Base-by-base conservation (phyloP, 2,888 invertebrate genomes). In the Mongoloraphidia duomilia region DNA sequence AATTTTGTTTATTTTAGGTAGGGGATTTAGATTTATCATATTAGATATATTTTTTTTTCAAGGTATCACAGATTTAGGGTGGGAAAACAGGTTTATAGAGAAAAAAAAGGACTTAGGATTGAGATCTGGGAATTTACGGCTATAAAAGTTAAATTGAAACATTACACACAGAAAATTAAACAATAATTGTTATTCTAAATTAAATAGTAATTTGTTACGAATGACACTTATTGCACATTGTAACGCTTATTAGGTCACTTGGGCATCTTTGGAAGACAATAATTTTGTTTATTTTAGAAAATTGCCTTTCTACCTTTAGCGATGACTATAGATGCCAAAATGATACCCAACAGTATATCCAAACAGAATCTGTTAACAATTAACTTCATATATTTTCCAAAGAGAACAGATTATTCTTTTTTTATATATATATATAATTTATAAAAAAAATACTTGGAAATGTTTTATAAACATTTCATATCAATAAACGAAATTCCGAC, bases 251-350 rank as follows among this genome's bases (percentile, higher is more conserved):
- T 14, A 35, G 42, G 34, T 43, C 48, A 48, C 38, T 48, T 43
- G 37, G 42, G 48, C 48, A 48, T 48, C 48, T 14, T 48, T 36
- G 48, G 48, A 48, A 48, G 48, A 48, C 48, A 48, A 48, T 41
- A 42, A 47, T 37, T 12, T 38, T 43, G 35, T 26, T 37, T 12
- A 47, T 26, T 26, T 26, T 26, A 26, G 26, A 26, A 26, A 26
- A 26, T 26, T 26, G 26, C 26, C 26, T 26, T 26, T 26, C 26
- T 26, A 26, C 6, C 6, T 26, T 26, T 6, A 26, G 26, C 26
- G 26, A 26, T 26, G 26, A 26, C 26, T 26, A 26, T 26, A 26
- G 26, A 26, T 26, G 26, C 26, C 26, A 26, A 26, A 26, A 26
- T 26, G 26, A 26, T 6, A 26, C 26, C 26, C 26, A 26, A 26